Conservation (phyloP, 2,113 vertebrate species). For the Microtus pennsylvanicus region DNA sequence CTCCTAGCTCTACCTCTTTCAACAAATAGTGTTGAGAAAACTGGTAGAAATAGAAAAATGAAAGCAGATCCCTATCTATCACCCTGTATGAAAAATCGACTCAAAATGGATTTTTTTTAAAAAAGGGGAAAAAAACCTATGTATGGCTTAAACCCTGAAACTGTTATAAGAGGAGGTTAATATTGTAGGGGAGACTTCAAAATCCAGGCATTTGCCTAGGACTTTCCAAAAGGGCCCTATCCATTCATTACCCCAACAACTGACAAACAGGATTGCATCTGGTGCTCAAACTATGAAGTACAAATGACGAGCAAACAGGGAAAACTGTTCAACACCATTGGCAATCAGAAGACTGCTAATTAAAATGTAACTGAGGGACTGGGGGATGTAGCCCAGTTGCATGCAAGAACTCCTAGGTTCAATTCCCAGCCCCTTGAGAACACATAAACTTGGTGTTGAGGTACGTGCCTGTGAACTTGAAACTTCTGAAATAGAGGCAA, state of each 20-base stretch:
- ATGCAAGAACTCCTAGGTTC: not conserved
- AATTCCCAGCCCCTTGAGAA: not conserved
- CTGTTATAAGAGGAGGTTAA: not conserved
- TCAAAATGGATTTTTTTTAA: not conserved
- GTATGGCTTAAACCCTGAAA: not conserved
- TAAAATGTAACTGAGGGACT: not conserved
- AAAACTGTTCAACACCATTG: not conserved
- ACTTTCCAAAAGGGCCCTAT: not conserved
- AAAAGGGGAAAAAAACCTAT: too few species aligned
- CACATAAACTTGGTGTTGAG: not conserved
- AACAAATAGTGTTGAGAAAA: not conserved
- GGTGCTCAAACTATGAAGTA: not conserved
- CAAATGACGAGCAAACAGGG: not conserved
- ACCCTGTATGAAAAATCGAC: not conserved
- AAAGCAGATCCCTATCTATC: not conserved
- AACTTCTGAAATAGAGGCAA: not conserved
- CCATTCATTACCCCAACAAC: not conserved
- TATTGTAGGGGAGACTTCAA: not conserved
- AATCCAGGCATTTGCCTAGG: not conserved
- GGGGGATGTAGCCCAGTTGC: not conserved
- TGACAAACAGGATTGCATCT: not conserved
- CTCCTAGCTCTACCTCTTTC: not conserved
- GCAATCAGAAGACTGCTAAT: not conserved
- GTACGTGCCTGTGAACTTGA: not conserved
- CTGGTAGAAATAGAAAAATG: not conserved